These are phyloP conservation scores for Tenualosa thibaudeaui DNA, from an alignment of 2,797 vertebrate species.

Conservation along the genomic window DNA sequence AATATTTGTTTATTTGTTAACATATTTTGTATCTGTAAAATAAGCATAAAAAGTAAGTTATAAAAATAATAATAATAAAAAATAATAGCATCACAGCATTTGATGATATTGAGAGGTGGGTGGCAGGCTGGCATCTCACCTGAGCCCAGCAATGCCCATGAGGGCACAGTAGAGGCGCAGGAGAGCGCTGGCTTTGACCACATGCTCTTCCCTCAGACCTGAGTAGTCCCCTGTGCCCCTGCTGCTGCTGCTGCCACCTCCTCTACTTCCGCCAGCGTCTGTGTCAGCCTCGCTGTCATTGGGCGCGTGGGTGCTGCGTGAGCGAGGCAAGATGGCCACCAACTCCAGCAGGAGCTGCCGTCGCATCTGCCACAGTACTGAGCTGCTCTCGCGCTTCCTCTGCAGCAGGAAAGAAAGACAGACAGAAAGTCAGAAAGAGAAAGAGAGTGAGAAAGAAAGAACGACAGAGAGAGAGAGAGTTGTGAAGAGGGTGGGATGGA, in stretches of 20 bases:
- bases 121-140: conserved; percentile 68
- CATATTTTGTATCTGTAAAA: neutral
- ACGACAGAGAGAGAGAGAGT: too few relatives aligned
- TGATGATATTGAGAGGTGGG: neutral
- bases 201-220: conserved; percentile 92
- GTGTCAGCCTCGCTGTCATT: conserved; percentile 78
- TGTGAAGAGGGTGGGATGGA: neutral
- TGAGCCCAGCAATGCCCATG: conserved; percentile 97
- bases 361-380: conserved; percentile 98
- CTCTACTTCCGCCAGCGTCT: conserved; percentile 65
- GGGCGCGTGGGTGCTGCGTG: conserved; percentile 83
- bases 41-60: neutral
- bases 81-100: too few relatives aligned
- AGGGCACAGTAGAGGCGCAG: conserved; percentile 94
- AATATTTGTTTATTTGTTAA: neutral
- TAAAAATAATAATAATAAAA: too few relatives aligned
- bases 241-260: neutral
- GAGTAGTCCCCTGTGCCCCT: conserved; percentile 78
- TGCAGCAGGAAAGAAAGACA: conserved; percentile 55
- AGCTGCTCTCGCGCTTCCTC: conserved; percentile 93
- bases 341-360: conserved; percentile 94
- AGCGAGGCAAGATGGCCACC: conserved; percentile 92
- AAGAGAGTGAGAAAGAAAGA: neutral
- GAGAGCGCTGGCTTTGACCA: conserved; percentile 96
- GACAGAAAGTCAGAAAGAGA: neutral